Conservation (phyloP, 2,888 invertebrate genomes). For the Melieria picta region DNA sequence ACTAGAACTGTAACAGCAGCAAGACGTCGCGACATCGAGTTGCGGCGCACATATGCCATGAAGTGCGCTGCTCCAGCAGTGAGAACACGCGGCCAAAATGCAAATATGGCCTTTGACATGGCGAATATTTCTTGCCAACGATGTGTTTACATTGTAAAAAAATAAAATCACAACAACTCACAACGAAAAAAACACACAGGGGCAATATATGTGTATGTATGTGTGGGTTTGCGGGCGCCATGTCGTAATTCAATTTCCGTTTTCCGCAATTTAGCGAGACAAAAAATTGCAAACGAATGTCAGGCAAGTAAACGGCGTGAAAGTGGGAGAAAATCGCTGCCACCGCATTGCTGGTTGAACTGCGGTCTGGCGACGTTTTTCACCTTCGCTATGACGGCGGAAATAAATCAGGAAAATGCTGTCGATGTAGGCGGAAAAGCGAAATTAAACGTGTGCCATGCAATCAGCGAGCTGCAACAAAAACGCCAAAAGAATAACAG, state of each 20-base stretch:
- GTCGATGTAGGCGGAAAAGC: conserved; percentile 7
- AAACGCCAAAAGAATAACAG: too few species aligned
- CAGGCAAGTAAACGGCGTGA: neutral
- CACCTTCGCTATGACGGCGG: conserved; percentile 26
- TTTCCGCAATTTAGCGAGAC: conserved; percentile 35
- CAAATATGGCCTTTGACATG: conserved; percentile 60
- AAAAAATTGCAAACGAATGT: conserved; percentile 23
- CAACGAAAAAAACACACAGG: conserved; percentile 9
- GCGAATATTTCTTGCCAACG: conserved; percentile 52
- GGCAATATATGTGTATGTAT: neutral
- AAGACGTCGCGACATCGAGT: neutral
- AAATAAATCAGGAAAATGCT: conserved; percentile 36
- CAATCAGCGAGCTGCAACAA: conserved; percentile 14
- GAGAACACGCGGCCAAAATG: conserved; percentile 35
- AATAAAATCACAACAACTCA: neutral
- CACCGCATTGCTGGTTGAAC: conserved; percentile 31
- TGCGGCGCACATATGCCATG: too few species aligned
- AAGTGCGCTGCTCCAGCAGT: neutral
- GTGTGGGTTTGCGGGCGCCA: neutral
- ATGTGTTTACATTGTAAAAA: conserved; percentile 3
- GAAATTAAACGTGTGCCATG: conserved; percentile 16
- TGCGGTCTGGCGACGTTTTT: conserved; percentile 31
- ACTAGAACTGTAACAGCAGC: conserved; percentile 3
- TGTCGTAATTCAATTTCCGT: conserved; percentile 40
- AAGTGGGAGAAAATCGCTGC: neutral